Evolutionary conservation across 2,797 vertebrate genomes (phyloP), one percentile per base, ranked within the genome.

Genomic region (Oceanodroma leucorhoa): DNA sequence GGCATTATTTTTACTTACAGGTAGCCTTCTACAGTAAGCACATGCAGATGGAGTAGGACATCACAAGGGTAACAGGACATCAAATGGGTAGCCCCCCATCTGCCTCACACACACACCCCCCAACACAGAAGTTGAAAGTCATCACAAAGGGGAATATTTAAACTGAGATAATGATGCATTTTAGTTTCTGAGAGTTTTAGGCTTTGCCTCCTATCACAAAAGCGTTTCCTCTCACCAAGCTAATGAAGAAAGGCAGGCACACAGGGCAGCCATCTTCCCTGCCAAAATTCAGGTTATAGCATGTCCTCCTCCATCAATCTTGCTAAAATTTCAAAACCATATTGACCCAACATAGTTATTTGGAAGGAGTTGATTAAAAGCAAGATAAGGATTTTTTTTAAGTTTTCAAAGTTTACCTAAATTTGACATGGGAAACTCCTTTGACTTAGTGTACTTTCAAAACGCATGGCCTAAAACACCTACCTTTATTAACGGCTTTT

Each of bases 41-140:
- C 0, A 0, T 32, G 30, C 24, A 58, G 46, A 80, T 40, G 26
- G 34, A 94, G 7, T 7, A n/a, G 30, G 40, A 67, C 26, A 80
- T n/a, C 46, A 48, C 46, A 58, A 17, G 21, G 18, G 6, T 24
- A 61, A 65, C 4, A 53, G 34, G n/a, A 58, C 34, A 45, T 27
- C 34, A 70, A 5, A 30, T 4, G 19, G 14, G 6, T n/a, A 45
- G 53, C 14, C 7, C 5, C 6, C 18, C 14, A 40, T 3, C 9
- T 0, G 1, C 40, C 48, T 43, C 40, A 55, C 21, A n/a, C 3
- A 18, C 5, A 16, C 5, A 2, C 13, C 12, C 11, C 48, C 11
- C 53, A 91, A 73, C 24, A 72, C 3, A 65, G 5, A 80, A 70
- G 19, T 12, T 45, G 45, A 41, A 83, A 70, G 7, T 10, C 30